Evolutionary conservation across 1,140 invertebrate genomes (phyloP), one percentile per base, ranked within the genome.

Genomic region (Pseudoatta argentina): DNA sequence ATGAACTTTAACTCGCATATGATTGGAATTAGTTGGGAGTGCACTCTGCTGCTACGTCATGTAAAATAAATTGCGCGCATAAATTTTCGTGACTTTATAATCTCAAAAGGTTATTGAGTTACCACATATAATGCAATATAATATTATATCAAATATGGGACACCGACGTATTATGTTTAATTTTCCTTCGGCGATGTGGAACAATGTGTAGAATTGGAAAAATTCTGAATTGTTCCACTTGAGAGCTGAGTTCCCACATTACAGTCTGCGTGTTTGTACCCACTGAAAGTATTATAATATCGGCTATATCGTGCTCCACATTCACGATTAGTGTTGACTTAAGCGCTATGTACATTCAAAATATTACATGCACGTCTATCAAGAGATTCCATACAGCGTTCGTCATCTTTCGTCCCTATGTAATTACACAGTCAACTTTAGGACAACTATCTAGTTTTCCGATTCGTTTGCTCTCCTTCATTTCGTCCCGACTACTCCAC

Each of bases 331-430:
- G 30, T 79, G 64, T 86, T 86, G 55, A 71, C 64, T 67, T 34
- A 79, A 71, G 39, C 21, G 61, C 63, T 61, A 16, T 87, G 69
- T 57, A 73, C 59, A 87, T 48, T 85, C n/a, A 81, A 87, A 87
- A 87, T 87, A 87, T 85, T 85, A 69, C 78, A 39, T 66, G 39
- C 51, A 53, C 53, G 18, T 27, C 39, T 75, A 71, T 66, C 51
- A 81, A 86, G 76, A 79, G 51, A 24, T 59, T 48, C 61, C 12
- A 16, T 14, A 61, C 16, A 81, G n/a, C 30, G 16, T 53, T 55
- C 48, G 24, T 24, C 44, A 27, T 59, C 24, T 79, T 24, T 1
- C 53, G 24, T 75, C 67, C 61, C 63, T 87, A 48, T 64, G 34
- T 75, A 85, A 87, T 87, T 73, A 55, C 66, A 51, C 21, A 16